A percentile compares a stretch with the other conserved stretches of the same genome.
Conservation (phyloP, 1,140 invertebrate genomes). For the Augochlora pura region DNA sequence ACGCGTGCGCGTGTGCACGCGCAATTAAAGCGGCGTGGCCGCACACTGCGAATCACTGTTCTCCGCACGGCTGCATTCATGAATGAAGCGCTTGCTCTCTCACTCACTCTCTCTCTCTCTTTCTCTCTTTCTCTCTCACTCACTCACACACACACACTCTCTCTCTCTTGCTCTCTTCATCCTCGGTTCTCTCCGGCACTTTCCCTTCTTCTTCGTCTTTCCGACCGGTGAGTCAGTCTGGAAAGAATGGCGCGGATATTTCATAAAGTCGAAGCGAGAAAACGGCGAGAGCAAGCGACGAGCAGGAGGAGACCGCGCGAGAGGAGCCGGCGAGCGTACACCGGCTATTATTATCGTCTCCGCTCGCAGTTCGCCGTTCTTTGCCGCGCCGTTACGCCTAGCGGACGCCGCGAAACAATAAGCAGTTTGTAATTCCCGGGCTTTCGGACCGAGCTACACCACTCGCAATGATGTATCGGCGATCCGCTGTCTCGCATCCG, state of each 20-base stretch:
- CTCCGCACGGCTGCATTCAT: slow-evolving; percentile 56
- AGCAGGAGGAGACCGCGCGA: slow-evolving; percentile 9
- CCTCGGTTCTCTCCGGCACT: not conserved
- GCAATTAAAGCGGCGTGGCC: slow-evolving; percentile 64
- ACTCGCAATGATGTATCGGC: slow-evolving; percentile 47
- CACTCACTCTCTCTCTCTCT: not conserved
- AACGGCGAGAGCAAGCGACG: slow-evolving; percentile 34
- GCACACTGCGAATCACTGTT: slow-evolving; percentile 64
- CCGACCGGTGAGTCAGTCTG: slow-evolving; percentile 56
- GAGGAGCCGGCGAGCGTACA: too few species aligned
- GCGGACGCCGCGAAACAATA: slow-evolving; percentile 60
- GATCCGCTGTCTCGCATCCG: slow-evolving; percentile 26
- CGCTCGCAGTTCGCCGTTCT: slow-evolving; percentile 41
- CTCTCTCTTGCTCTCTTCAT: not conserved
- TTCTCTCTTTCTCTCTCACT: not conserved
- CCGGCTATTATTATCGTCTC: slow-evolving; percentile 66
- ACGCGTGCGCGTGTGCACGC: slow-evolving; percentile 45
- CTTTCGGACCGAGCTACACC: slow-evolving; percentile 14
- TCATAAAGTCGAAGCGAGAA: slow-evolving; percentile 63
- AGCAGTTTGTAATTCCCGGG: slow-evolving; percentile 61
- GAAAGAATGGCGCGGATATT: slow-evolving; percentile 64
- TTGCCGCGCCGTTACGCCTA: slow-evolving; percentile 42
- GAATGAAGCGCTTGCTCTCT: slow-evolving; percentile 56
- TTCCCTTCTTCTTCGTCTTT: not conserved
- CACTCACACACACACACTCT: too few species aligned